Base-by-base conservation (phyloP, 1,140 invertebrate genomes). In the Mamestra configurata region DNA sequence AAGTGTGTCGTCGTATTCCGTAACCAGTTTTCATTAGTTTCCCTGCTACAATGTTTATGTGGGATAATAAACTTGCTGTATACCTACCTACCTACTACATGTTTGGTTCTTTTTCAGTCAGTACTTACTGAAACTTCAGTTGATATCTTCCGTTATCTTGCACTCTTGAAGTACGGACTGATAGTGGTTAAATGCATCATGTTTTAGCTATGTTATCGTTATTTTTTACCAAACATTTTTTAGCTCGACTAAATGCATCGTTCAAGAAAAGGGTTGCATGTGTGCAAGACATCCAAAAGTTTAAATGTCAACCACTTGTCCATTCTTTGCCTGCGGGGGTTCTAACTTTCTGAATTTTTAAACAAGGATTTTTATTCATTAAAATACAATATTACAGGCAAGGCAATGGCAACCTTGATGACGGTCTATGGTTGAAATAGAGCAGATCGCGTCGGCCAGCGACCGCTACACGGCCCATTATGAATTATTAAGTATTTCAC, bases 381-480 rank as follows among this genome's bases (percentile, higher is more conserved):
- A 15, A 46, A 27, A 24, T 49, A 20, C 40, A 24, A n/a, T 27
- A 6, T n/a, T 11, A 49, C 43, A 1, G 43, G 11, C 22, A 27
- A 49, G 20, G 10, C 22, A 57, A 37, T 40, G 31, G 31, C 35
- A 43, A 73, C 53, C 53, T 73, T 73, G 71, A 73, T 57, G 71
- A 37, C 53, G 71, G 27, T 73, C 31, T 10, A 43, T 35, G 51
- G 8, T 59, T 24, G 71, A 77, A 80, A 75, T 79, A 59, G 78
- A 80, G 78, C 75, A 76, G 61, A 68, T 73, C 77, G 72, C 27
- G 71, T n/a, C 35, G 68, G 81, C 27, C 73, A 75, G 18, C 73
- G 61, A 82, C 77, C 81, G 81, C 71, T 82, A 82, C 35, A 18
- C 57, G 40, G 18, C 37, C 40, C 59, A 80, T 80, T 76, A 72